Evolutionary conservation across 2,888 invertebrate genomes (phyloP).

Genomic region (Eubasilissa splendida): DNA sequence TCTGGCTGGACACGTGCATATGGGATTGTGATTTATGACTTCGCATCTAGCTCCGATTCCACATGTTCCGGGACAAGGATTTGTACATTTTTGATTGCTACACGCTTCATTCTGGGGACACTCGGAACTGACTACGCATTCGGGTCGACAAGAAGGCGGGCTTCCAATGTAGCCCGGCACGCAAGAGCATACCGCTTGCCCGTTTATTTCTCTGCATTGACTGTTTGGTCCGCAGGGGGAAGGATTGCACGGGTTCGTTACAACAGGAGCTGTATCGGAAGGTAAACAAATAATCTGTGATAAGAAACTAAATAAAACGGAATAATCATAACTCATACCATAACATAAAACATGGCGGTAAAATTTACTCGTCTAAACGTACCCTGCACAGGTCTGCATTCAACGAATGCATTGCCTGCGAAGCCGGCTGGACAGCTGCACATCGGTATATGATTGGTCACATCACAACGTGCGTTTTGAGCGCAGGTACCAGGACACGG

Average conservation of each 20-base stretch:
- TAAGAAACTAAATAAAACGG: too few species aligned
- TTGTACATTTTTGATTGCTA: conserved; percentile 83
- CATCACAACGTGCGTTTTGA: too few species aligned
- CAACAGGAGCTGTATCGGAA: too few species aligned
- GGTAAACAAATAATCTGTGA: too few species aligned
- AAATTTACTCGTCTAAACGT: conserved; percentile 12
- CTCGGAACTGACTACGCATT: conserved; percentile 83
- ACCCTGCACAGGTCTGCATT: conserved; percentile 65
- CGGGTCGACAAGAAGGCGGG: conserved; percentile 80
- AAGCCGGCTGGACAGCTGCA: conserved; percentile 79
- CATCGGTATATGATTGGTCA: conserved; percentile 78
- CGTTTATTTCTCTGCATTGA: conserved; percentile 74
- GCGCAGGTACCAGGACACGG: too few species aligned
- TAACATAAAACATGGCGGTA: too few species aligned
- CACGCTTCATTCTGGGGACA: conserved; percentile 83
- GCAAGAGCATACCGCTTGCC: conserved; percentile 78
- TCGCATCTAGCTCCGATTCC: conserved; percentile 82
- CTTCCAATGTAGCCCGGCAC: conserved; percentile 76
- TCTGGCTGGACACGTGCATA: conserved; percentile 80
- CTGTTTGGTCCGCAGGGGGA: conserved; percentile 80
- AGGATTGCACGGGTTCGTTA: conserved; percentile 75
- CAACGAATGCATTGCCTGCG: conserved; percentile 81
- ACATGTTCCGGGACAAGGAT: conserved; percentile 88
- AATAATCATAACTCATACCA: too few species aligned
- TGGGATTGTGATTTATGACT: conserved; percentile 86